Evolutionary conservation across 2,888 invertebrate species (phyloP), one percentile per base, ranked within the genome.

Genomic region (Cephus rjabovi): DNA sequence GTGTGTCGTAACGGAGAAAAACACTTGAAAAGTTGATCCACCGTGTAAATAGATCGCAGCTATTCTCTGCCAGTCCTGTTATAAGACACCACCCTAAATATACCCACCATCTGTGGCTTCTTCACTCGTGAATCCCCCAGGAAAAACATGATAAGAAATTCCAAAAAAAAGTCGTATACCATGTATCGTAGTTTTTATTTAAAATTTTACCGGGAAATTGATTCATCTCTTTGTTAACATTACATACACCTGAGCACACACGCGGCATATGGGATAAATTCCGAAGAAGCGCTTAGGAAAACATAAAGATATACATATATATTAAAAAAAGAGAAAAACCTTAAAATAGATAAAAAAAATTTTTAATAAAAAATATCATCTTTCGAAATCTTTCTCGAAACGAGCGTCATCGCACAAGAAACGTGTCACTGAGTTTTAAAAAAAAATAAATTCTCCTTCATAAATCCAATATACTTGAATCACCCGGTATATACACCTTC

Each of bases 1-100:
- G 23, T 56, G 31, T 71, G 31, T 30, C 68, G 11, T 77, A 74
- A 75, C 74, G 74, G 74, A 68, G 69, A 31, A 74, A 30, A 77
- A 77, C 74, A 77, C 69, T 77, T 75, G 77, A 40, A 77, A n/a
- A 37, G 69, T 77, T 69, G 69, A 73, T 74, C 73, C 34, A 75
- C 74, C 69, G 69, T 75, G 75, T 34, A 31, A 77, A 77, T 77
- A 77, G 74, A 30, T 15, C 34, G 37, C 0, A 30, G 30, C 30
- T 11, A 31, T 37, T 34, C 37, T 74, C 6, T 56, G 56, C 23
- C 9, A 9, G 9, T 23, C 23, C 56, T 6, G 23, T 9, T 9
- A 56, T 56, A 56, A 56, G 56, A 56, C 56, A 56, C 56, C 56
- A 9, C 4, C 23, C 23, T 56, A 23, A 23, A 23, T 23, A 56